Evolutionary conservation across 2,888 invertebrate genomes (phyloP).

Genomic region (Sisyra terminalis): DNA sequence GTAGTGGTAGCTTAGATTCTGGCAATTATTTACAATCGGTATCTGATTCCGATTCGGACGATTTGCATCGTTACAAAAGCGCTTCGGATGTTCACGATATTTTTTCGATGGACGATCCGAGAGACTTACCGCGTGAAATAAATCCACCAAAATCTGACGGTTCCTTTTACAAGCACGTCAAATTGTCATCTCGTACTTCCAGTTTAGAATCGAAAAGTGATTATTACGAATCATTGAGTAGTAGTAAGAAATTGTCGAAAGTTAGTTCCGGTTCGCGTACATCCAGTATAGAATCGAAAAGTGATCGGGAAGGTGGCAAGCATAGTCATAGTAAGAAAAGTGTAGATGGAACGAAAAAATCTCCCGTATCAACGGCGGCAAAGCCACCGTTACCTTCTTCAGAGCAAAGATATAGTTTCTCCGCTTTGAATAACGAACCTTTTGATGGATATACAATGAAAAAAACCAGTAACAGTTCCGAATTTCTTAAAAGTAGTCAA

Average conservation of each 20-base stretch:
- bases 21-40: conserved; percentile 63
- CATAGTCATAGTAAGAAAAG: conserved; percentile 12
- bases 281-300: conserved; percentile 50
- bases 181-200: conserved; percentile 46
- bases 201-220: conserved; percentile 50
- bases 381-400: not conserved
- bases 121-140: conserved; percentile 53
- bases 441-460: not conserved
- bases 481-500: not conserved
- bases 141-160: conserved; percentile 57
- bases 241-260: conserved; percentile 8
- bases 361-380: not conserved
- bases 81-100: conserved; percentile 57
- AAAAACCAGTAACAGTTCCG: not conserved
- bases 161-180: conserved; percentile 52
- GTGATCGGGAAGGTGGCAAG: conserved; percentile 30
- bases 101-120: conserved; percentile 62
- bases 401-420: not conserved
- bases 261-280: conserved; percentile 32
- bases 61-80: conserved; percentile 45
- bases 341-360: not conserved
- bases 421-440: conserved; percentile 2
- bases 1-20: conserved; percentile 60
- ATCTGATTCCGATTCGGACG: conserved; percentile 45
- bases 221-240: conserved; percentile 34